Percentiles rank a stretch among this genome's conserved stretches.
Evolutionary conservation across 2,113 vertebrate species (phyloP).

Genomic region (Scartelaos histophorus): DNA sequence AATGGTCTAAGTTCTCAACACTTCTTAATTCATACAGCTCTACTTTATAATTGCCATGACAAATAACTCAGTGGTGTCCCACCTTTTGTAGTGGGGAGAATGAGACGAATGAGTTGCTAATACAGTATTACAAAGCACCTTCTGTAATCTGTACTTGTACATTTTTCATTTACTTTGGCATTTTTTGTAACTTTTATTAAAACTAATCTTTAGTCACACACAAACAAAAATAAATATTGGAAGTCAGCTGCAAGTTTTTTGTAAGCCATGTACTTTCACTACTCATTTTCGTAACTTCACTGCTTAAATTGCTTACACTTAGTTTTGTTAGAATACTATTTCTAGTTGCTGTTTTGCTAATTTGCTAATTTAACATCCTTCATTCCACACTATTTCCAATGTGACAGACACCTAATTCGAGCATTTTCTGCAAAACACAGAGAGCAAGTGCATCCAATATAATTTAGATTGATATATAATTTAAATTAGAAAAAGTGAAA

Average conservation of each 20-base stretch:
- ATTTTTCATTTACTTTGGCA: slow-evolving; percentile 10
- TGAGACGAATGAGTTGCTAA: slow-evolving; percentile 58
- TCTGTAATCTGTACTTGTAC: slow-evolving; percentile 25
- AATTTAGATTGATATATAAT: neutral
- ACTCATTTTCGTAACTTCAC: neutral
- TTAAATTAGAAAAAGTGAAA: neutral
- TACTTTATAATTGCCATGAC: slow-evolving; percentile 58
- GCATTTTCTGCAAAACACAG: neutral
- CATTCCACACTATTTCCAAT: neutral
- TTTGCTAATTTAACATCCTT: neutral
- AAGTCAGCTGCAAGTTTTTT: neutral
- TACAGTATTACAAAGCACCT: slow-evolving; percentile 43
- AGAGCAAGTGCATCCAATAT: neutral
- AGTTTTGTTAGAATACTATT: neutral
- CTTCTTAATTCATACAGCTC: slow-evolving; percentile 50
- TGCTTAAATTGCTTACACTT: neutral
- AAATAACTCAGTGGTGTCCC: slow-evolving; percentile 50
- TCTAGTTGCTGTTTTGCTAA: no score
- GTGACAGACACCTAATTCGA: neutral
- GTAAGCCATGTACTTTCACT: neutral
- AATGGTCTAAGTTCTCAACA: slow-evolving; percentile 41
- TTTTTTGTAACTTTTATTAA: neutral
- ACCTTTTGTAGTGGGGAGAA: slow-evolving; percentile 53
- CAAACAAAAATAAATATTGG: slow-evolving; percentile 1
- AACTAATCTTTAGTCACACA: neutral